Conservation (phyloP, 2,888 invertebrate genomes). For the Cryptophagus acutangulus region DNA sequence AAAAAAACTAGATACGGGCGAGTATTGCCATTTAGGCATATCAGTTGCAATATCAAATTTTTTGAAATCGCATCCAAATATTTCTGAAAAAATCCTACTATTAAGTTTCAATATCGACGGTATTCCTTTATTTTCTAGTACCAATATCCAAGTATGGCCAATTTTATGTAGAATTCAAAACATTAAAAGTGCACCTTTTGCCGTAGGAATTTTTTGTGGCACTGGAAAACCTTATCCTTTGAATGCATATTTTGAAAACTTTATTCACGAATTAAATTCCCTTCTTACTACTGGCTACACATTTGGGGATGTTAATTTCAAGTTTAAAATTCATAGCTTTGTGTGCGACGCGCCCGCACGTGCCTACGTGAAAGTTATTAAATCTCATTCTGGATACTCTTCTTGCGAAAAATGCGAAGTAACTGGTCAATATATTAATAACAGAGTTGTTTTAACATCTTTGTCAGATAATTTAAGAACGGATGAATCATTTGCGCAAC, state of each 20-base stretch:
- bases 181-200: slow-evolving; percentile 7
- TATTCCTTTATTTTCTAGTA: slow-evolving; percentile 6
- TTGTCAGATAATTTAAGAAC: slow-evolving; percentile 10
- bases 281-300: background rate
- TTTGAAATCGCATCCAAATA: background rate
- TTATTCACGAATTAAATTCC: background rate
- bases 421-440: slow-evolving; percentile 10
- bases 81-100: background rate
- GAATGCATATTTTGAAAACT: slow-evolving; percentile 1
- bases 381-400: slow-evolving; percentile 20
- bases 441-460: background rate
- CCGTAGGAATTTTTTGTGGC: slow-evolving; percentile 7
- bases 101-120: slow-evolving; percentile 10
- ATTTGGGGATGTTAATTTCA: background rate
- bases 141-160: slow-evolving; percentile 4
- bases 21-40: slow-evolving; percentile 7
- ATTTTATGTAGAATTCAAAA: slow-evolving; percentile 7
- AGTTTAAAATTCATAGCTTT: slow-evolving; percentile 18
- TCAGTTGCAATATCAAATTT: background rate
- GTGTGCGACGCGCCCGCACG: slow-evolving; percentile 26
- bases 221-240: slow-evolving; percentile 6
- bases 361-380: slow-evolving; percentile 21
- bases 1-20: slow-evolving; percentile 4
- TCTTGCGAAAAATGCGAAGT: slow-evolving; percentile 23
- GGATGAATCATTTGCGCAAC: slow-evolving; percentile 14